Base-by-base conservation (phyloP, 2,888 invertebrate genomes). In the Neuroscelio doddi region DNA sequence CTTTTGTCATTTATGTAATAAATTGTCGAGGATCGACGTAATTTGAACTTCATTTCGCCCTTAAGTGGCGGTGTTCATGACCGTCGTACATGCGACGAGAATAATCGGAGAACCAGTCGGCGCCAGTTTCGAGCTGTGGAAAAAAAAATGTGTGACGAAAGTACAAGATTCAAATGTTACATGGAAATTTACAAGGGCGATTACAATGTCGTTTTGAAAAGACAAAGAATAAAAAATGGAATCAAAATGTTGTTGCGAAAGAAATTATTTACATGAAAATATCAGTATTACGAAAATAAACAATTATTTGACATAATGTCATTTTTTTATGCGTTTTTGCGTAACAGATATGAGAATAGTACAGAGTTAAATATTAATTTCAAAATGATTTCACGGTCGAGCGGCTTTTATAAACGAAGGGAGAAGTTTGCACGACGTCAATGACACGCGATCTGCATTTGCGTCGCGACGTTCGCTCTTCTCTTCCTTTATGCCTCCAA, bases 171-270 rank as follows among this genome's bases (percentile, higher is more conserved):
- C 36, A 49, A 45, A 46, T 24, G 32, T 38, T n/a, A 39, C 44
- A 42, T 52, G 65, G 61, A 51, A 68, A 72, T 59, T 62, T 70
- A 73, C 74, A 73, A 69, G 71, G 64, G 75, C 70, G 70, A 74
- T 75, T 74, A 64, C 62, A 57, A 56, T 52, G 65, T 55, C 39
- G 45, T 50, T 46, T 51, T 42, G 36, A 27, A 24, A 21, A 45
- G 47, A 26, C n/a, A 21, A 32, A n/a, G 36, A 47, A 47, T n/a
- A n/a, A n/a, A n/a, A n/a, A n/a, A n/a, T n/a, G n/a, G n/a, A n/a
- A n/a, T n/a, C n/a, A n/a, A n/a, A n/a, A n/a, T n/a, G n/a, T n/a
- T n/a, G n/a, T n/a, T n/a, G n/a, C n/a, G n/a, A n/a, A n/a, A n/a
- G n/a, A n/a, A n/a, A n/a, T n/a, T n/a, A n/a, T n/a, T n/a, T n/a